Base-by-base conservation (phyloP, 2,888 invertebrate genomes). In the Anoncus sp. region DNA sequence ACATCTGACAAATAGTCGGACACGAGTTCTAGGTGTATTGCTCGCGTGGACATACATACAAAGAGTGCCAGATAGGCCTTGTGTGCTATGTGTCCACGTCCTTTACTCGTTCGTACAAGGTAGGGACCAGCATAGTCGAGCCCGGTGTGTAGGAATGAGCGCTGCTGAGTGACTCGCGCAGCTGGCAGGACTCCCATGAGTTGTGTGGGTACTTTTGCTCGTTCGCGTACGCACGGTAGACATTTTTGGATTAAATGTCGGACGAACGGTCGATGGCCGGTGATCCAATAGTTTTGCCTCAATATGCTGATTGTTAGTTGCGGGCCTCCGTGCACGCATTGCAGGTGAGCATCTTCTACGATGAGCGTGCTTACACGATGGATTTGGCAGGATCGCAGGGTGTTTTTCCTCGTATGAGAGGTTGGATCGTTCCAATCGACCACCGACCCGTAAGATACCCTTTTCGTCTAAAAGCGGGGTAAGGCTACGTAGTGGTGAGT, bases 101-200 rank as follows among this genome's bases (percentile, higher is more conserved):
- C 49, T 10, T 38, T 6, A 20, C 57, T 60, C 5, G 66, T 77
- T 24, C 80, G 67, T 16, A 82, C 66, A 22, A 51, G 67, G 22
- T 82, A 83, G 0, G 89, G 89, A 6, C 90, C 88, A 27, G 85
- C 86, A 16, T 83, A 88, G 59, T 91, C 90, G 0, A 90, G 55
- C 9, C 88, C 90, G 20, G 79, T 69, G 53, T 85, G 75, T 4
- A 80, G 57, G 76, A 90, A 90, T 3, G 88, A 85, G 0, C 79
- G 59, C 4, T 77, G 45, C 20, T 80, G 75, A 5, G 59, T 76
- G 2, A 88, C 75, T 69, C 91, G 75, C 3, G 85, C 84, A 1
- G 27, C 6, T 2, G 91, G 90, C 0, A 91, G 81, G 27, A 87
- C 76, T 0, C 87, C 85, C 88, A 89, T 90, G 6, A 87, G 78